Conservation (phyloP, 35 echinoderm and acorn worm genomes). For the Heliocidaris tuberculata region DNA sequence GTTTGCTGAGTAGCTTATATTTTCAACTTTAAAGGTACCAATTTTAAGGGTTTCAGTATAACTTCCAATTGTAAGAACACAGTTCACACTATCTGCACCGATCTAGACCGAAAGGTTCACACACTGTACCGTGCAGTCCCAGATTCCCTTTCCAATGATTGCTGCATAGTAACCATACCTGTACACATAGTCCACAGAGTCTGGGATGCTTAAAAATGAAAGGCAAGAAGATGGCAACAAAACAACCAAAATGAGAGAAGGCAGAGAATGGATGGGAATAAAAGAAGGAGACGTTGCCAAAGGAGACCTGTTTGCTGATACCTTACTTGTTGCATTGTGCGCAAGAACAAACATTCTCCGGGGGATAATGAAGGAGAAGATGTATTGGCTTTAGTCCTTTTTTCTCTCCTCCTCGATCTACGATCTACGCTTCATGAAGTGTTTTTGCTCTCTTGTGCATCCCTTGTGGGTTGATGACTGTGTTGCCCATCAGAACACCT, state of each 20-base stretch:
- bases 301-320: neutral
- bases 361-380: conserved; percentile 6
- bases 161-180: neutral
- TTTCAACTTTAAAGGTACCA: neutral
- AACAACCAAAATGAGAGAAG: neutral
- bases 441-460: neutral
- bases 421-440: conserved; percentile 9
- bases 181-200: neutral
- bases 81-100: neutral
- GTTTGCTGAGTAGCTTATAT: neutral
- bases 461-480: neutral
- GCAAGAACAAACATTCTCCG: neutral
- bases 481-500: neutral
- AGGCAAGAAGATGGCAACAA: neutral
- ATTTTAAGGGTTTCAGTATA: neutral
- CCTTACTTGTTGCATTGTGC: neutral
- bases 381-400: neutral
- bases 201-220: neutral
- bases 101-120: neutral
- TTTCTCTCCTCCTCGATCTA: neutral
- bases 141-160: neutral
- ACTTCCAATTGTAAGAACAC: neutral
- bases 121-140: neutral
- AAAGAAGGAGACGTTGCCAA: neutral
- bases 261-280: neutral